Percentiles rank a stretch among this genome's conserved stretches.
phyloP scores from a whole-genome alignment of 2,113 vertebrate genomes.

The Hepsetus odoe region DNA sequence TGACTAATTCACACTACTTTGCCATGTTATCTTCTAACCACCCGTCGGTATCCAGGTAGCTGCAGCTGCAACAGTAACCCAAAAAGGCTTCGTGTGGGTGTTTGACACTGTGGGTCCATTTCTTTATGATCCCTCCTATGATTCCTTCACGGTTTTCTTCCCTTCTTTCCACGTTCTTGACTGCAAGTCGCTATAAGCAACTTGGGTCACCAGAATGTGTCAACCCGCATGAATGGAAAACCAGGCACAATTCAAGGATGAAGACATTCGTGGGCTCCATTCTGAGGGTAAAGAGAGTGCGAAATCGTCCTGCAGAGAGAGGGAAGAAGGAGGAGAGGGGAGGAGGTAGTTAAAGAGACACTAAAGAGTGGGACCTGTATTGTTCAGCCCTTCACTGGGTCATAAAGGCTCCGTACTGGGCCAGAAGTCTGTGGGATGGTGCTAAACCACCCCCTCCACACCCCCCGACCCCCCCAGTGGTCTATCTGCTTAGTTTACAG shows the following conservation, averaged over 20 bases:
- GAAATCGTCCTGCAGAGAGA: constrained; percentile 70
- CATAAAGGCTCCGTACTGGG: constrained; percentile 37
- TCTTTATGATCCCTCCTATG: constrained; percentile 11
- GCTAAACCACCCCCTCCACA: constrained; percentile 29
- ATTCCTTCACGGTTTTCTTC: neutral
- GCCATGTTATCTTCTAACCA: too few relatives aligned
- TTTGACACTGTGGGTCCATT: neutral
- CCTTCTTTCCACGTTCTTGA: neutral
- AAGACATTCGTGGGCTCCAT: constrained; percentile 66
- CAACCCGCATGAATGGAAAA: constrained; percentile 71
- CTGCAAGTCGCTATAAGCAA: neutral
- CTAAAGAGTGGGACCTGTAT: constrained; percentile 66
- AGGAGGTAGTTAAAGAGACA: constrained; percentile 72
- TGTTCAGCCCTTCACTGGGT: constrained; percentile 14
- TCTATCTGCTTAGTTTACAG: constrained; percentile 27
- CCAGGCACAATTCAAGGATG: constrained; percentile 69
- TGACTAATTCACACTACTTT: too few relatives aligned
- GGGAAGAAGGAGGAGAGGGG: constrained; percentile 62
- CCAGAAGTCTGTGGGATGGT: constrained; percentile 46
- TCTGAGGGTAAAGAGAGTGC: constrained; percentile 66
- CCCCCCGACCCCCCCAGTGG: constrained; percentile 11
- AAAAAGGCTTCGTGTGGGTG: neutral
- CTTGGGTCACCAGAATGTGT: constrained; percentile 32
- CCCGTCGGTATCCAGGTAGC: neutral
- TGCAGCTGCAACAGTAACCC: neutral